A percentile compares a stretch with the other conserved stretches of the same genome.
phyloP scores from a whole-genome alignment of 1,140 invertebrate genomes.

The Drosophila lacertosa region DNA sequence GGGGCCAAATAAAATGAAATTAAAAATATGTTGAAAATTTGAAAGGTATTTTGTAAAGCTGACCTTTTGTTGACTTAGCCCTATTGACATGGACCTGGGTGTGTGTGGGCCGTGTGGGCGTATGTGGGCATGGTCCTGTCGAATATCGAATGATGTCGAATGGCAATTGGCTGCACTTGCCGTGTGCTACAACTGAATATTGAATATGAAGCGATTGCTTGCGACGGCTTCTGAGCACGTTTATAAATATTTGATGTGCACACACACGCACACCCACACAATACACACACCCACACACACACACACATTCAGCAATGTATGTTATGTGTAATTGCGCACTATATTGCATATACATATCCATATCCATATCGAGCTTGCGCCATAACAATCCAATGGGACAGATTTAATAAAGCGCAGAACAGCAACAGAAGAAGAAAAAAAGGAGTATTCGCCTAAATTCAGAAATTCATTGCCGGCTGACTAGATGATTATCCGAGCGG shows the following conservation, averaged over 20 bases:
- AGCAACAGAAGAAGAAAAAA: background rate
- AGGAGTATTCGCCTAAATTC: slow-evolving; percentile 42
- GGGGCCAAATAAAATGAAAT: background rate
- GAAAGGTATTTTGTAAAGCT: slow-evolving; percentile 14
- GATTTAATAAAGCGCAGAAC: slow-evolving; percentile 52
- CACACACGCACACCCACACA: slow-evolving; percentile 9
- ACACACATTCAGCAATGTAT: background rate
- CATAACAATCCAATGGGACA: slow-evolving; percentile 18
- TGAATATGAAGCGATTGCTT: slow-evolving; percentile 46
- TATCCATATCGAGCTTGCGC: slow-evolving; percentile 9
- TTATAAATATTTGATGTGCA: slow-evolving; percentile 52
- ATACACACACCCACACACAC: slow-evolving; percentile 8
- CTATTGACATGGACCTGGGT: background rate
- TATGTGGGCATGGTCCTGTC: background rate
- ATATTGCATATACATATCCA: slow-evolving; percentile 13
- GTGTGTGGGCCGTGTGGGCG: background rate
- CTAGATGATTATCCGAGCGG: slow-evolving; percentile 38
- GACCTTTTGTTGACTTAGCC: slow-evolving; percentile 16
- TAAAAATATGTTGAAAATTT: background rate
- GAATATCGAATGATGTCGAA: slow-evolving; percentile 9
- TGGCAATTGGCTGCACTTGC: slow-evolving; percentile 49
- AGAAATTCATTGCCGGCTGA: slow-evolving; percentile 46
- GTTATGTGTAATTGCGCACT: slow-evolving; percentile 37
- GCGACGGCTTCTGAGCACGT: slow-evolving; percentile 19
- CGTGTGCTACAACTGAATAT: slow-evolving; percentile 30